Percentiles rank a stretch among this genome's conserved stretches.
These are phyloP conservation scores for Monochamus alternatus DNA, from an alignment of 2,888 invertebrate species.

Conservation along the genomic window DNA sequence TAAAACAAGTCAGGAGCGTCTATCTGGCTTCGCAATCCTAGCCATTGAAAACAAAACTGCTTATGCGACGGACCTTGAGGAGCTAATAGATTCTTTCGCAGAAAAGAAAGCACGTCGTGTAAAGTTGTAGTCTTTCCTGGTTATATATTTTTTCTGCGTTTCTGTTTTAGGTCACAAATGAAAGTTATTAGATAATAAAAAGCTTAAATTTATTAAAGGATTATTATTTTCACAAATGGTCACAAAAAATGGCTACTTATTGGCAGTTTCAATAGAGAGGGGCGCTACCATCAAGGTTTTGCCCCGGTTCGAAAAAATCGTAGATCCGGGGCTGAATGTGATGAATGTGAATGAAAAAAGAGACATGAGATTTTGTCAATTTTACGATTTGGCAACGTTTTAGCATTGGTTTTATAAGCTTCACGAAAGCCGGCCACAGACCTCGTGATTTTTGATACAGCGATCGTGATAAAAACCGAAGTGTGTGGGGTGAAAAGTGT, in stretches of 20 bases:
- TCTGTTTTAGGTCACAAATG: no score
- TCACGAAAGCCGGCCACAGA: no score
- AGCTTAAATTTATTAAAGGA: background rate
- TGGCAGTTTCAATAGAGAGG: background rate
- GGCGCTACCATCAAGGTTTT: background rate
- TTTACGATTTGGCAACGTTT: no score
- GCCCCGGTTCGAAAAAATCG: background rate
- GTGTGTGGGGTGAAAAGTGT: no score
- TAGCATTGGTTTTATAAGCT: no score
- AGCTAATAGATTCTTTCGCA: constrained; percentile 33
- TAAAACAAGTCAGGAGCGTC: constrained; percentile 10
- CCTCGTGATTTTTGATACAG: no score
- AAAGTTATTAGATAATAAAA: background rate
- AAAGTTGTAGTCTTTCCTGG: constrained; percentile 3
- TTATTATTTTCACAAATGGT: background rate
- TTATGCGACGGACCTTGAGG: no score
- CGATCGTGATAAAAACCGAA: no score
- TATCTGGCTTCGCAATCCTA: constrained; percentile 31
- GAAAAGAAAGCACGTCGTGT: constrained; percentile 1
- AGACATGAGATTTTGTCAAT: no score
- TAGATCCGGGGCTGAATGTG: constrained; percentile 1
- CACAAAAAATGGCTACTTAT: background rate
- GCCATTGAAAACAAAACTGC: constrained; percentile 30
- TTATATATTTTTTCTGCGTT: background rate
- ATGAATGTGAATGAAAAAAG: no score